Base-by-base conservation (phyloP, 2,797 vertebrate species). In the Eulemur coronatus region DNA sequence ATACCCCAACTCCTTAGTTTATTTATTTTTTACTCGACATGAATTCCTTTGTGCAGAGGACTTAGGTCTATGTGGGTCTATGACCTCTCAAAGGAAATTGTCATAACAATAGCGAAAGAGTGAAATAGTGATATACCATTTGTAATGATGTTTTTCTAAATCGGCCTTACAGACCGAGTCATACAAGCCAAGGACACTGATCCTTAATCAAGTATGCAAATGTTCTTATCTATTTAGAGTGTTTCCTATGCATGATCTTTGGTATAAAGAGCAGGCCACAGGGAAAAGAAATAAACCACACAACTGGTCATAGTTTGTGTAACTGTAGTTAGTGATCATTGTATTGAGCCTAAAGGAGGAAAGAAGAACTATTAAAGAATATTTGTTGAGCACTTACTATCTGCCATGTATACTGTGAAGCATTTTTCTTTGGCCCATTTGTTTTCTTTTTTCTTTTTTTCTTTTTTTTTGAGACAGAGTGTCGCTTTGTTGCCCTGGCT, bases 331-430 rank as follows among this genome's bases (percentile, higher is more conserved):
- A 70, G 30, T 61, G 20, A 63, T 81, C 22, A 1, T 46, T 55
- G 73, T 22, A 24, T 8, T 87, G 26, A 41, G 17, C 79, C 26
- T 63, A 38, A 22, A 87, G 63, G 28, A 65, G 11, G 12, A 81
- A 72, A 48, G 73, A 46, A 78, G 28, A 91, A 33, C 6, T 13
- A 26, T 28, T 59, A 59, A 12, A 11, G 26, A 59, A 41, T 1
- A 43, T 18, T 20, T 5, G 1, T n/a, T 63, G 57, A 38, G 8
- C 2, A 4, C 4, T 9, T 5, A 41, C 28, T 48, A 5, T 4
- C 65, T 35, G 22, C 63, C 11, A 8, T 10, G 4, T 7, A 7
- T 38, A 22, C 7, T 22, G 2, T 26, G 41, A 30, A 35, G 41
- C 63, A 41, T 28, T 82, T 81, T 88, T 12, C 11, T 81, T 55